Base-by-base conservation (phyloP, 2,888 invertebrate genomes). In the Bhutanitis thaidina region DNA sequence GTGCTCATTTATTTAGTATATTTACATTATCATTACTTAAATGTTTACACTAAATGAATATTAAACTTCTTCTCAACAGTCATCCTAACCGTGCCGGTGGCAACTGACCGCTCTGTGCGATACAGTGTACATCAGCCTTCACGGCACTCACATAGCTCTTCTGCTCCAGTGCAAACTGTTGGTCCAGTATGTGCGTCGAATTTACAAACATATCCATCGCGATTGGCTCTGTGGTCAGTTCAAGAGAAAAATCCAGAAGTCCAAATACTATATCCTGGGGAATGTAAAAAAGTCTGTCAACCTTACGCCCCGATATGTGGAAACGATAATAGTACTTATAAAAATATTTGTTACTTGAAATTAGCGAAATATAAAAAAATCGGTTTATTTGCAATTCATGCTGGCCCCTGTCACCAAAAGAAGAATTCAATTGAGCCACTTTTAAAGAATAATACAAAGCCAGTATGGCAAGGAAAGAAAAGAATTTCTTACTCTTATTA, bases 171-270 rank as follows among this genome's bases (percentile, higher is more conserved):
- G n/a, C n/a, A n/a, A n/a, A n/a, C n/a, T n/a, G 40, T 53, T 56
- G 1, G 29, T 30, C 14, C 56, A 8, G 9, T 65, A 1, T 67
- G 65, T 43, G 64, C 56, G 0, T 58, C 64, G 1, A 50, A 65
- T 47, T 64, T 63, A 27, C 30, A 52, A 49, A 62, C 58, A 10
- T 65, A 57, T 34, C 7, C 58, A n/a, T 52, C 59, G 1, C 41
- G 35, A 8, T 30, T 36, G 9, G 52, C 44, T 1, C 55, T 62
- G 37, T 20, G 47, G 12, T 38, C 45, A 13, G 59, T 57, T 8
- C 52, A 59, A 38, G 54, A 54, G 39, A 51, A 47, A 7, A 39
- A 43, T 1, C 59, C 61, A 5, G 13, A 52, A 13, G 29, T 49
- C 7, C 16, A 14, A 37, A 30, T 43, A 16, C 15, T 29, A 9